These are phyloP conservation scores for Unio pictorum DNA, from an alignment of 2,888 invertebrate genomes.

Conservation along the genomic window DNA sequence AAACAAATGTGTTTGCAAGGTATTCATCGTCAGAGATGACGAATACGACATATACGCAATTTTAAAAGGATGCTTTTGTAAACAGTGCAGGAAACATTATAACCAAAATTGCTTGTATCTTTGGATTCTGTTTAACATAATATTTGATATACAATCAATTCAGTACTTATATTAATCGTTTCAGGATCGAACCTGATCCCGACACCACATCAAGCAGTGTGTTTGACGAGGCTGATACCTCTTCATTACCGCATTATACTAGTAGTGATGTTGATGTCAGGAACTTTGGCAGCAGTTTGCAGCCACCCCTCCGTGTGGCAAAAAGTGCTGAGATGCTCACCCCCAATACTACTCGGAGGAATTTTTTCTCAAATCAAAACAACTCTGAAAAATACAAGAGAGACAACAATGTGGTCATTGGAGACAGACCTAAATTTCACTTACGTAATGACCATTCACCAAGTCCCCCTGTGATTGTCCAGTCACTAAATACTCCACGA, in stretches of 20 bases:
- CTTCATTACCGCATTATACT: slow-evolving; percentile 58
- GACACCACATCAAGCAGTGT: slow-evolving; percentile 64
- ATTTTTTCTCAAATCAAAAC: slow-evolving; percentile 33
- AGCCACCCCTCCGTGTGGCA: slow-evolving; percentile 39
- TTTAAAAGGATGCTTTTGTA: no score
- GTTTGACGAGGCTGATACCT: slow-evolving; percentile 59
- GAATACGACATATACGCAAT: no score
- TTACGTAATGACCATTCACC: slow-evolving; percentile 41
- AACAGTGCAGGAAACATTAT: no score
- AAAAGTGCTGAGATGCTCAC: slow-evolving; percentile 52
- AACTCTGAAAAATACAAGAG: slow-evolving; percentile 21
- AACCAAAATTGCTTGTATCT: no score
- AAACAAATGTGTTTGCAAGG: no score
- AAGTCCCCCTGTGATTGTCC: slow-evolving; percentile 37
- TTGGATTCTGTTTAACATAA: no score
- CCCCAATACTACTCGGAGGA: slow-evolving; percentile 38
- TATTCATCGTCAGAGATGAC: no score
- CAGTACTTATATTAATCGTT: slow-evolving; percentile 11
- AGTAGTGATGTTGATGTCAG: slow-evolving; percentile 40
- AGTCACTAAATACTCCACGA: slow-evolving; percentile 28
- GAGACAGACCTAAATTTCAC: slow-evolving; percentile 37
- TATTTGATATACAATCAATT: not conserved
- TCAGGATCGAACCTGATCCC: slow-evolving; percentile 62
- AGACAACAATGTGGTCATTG: slow-evolving; percentile 22
- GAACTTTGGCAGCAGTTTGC: slow-evolving; percentile 25